A percentile compares a stretch with the other conserved stretches of the same genome.
phyloP scores from a whole-genome alignment of 2,888 invertebrate species.

The Trichogramma dendrolimi region DNA sequence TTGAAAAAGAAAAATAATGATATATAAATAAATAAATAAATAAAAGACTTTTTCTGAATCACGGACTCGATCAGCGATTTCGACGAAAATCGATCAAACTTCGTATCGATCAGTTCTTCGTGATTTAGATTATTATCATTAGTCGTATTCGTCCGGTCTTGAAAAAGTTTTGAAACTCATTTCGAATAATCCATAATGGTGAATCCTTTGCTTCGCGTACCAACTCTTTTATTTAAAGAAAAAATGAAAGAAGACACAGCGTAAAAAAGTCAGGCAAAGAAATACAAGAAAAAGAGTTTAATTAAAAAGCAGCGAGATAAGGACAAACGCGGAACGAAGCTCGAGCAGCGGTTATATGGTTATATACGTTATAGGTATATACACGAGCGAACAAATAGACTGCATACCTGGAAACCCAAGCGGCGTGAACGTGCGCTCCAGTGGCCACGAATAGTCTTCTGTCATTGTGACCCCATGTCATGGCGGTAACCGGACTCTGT shows the following conservation, averaged over 20 bases:
- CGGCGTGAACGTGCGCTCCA: conserved; percentile 87
- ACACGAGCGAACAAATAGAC: neutral
- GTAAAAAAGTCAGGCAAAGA: neutral
- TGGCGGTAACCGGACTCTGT: conserved; percentile 80
- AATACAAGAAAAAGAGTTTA: neutral
- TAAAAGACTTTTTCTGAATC: too few species aligned
- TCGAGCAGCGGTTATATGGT: neutral
- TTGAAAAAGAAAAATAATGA: too few species aligned
- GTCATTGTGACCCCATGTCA: conserved; percentile 99
- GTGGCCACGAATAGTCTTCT: conserved; percentile 89
- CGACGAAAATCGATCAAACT: too few species aligned
- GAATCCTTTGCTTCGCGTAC: too few species aligned
- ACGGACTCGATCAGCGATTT: too few species aligned
- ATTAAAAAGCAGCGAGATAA: neutral
- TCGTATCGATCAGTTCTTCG: too few species aligned
- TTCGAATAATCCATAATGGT: neutral
- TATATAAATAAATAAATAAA: too few species aligned
- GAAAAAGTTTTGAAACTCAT: neutral
- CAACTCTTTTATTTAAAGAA: conserved; percentile 7
- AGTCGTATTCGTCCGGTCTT: neutral
- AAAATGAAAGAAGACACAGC: neutral
- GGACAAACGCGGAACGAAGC: neutral
- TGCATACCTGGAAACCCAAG: conserved; percentile 76
- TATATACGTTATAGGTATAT: neutral
- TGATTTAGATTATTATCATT: neutral